A percentile compares a stretch with the other conserved stretches of the same genome.
Conservation (phyloP, 2,888 invertebrate species). For the Hololepta plana region DNA sequence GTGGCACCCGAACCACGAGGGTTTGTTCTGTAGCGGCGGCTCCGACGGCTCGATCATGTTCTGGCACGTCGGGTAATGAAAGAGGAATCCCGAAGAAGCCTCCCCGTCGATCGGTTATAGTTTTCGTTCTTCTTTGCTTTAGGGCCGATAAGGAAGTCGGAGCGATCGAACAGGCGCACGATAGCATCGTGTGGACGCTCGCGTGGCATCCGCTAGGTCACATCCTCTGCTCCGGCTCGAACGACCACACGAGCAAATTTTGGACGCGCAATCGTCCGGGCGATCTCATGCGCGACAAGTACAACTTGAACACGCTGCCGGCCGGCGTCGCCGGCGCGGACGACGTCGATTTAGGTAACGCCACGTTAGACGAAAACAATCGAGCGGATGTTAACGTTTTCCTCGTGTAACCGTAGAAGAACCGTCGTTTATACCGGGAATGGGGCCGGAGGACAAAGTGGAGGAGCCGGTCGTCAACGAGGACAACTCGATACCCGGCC, state of each 20-base stretch:
- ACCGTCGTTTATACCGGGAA: conserved; percentile 76
- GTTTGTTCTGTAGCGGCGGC: conserved; percentile 92
- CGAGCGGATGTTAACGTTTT: neutral
- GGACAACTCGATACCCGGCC: conserved; percentile 73
- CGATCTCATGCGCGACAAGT: conserved; percentile 95
- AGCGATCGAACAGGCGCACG: conserved; percentile 95
- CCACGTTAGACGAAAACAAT: neutral
- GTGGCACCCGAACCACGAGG: conserved; percentile 98
- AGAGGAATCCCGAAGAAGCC: neutral
- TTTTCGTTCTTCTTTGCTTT: conserved; percentile 9
- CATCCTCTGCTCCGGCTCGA: conserved; percentile 97
- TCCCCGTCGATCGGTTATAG: neutral
- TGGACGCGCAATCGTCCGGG: conserved; percentile 99
- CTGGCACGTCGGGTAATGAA: conserved; percentile 86
- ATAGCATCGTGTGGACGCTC: conserved; percentile 97
- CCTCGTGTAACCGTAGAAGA: conserved; percentile 37
- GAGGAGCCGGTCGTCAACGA: conserved; percentile 61
- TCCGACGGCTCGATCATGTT: conserved; percentile 97
- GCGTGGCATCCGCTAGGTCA: conserved; percentile 99
- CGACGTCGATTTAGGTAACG: conserved; percentile 47
- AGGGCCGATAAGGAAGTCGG: conserved; percentile 96
- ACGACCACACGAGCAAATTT: conserved; percentile 97
- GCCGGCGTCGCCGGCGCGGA: conserved; percentile 58
- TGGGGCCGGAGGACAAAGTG: conserved; percentile 95
- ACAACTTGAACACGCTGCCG: conserved; percentile 83